Conservation (phyloP, 1,140 invertebrate species). For the Caerostris darwini region DNA sequence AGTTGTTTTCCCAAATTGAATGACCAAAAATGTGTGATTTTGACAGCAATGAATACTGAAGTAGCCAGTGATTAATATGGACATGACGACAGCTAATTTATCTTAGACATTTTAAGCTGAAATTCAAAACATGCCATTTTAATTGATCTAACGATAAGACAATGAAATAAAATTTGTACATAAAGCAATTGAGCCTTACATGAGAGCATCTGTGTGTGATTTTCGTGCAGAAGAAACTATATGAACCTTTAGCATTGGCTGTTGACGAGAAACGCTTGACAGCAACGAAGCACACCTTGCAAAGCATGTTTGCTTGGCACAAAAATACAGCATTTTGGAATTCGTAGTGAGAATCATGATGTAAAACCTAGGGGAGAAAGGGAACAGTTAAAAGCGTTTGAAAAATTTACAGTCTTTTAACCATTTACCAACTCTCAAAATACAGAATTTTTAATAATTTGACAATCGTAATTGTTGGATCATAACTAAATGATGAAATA, state of each 20-base stretch:
- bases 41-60: too few relatives aligned
- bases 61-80: too few relatives aligned
- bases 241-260: not conserved
- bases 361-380: not conserved
- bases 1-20: too few relatives aligned
- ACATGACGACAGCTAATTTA: too few relatives aligned
- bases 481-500: too few relatives aligned
- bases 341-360: not conserved
- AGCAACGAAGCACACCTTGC: not conserved
- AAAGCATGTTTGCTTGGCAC: not conserved
- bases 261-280: not conserved
- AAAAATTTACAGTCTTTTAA: not conserved
- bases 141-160: not conserved
- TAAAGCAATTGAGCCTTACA: not conserved
- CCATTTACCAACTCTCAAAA: not conserved
- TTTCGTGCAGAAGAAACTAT: not conserved
- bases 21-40: too few relatives aligned
- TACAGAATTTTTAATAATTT: not conserved
- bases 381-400: not conserved
- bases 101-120: too few relatives aligned
- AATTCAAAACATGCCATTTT: not conserved
- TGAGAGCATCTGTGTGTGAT: not conserved
- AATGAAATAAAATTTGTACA: not conserved
- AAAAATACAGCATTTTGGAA: not conserved
- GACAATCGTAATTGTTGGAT: too few relatives aligned